These are phyloP conservation scores for Poeciliopsis gracilis DNA, from an alignment of 2,797 vertebrate species.

Conservation along the genomic window DNA sequence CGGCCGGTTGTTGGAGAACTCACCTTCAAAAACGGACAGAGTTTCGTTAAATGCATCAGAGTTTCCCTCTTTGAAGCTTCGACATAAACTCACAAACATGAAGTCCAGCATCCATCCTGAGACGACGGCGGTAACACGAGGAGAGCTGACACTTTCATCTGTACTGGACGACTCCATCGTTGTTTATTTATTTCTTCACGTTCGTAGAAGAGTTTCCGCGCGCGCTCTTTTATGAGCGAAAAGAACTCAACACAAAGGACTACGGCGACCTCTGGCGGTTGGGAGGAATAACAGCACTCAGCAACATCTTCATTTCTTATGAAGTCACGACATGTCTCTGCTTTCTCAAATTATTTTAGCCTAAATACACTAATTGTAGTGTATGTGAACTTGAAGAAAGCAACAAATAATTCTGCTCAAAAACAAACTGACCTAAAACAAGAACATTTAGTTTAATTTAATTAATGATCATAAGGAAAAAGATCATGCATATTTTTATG, in stretches of 20 bases:
- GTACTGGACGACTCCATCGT: slow-evolving; percentile 17
- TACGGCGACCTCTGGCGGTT: slow-evolving; percentile 34
- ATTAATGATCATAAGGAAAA: background rate
- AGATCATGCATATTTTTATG: background rate
- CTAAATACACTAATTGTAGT: background rate
- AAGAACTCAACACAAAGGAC: accelerated
- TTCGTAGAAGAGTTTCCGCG: slow-evolving; percentile 34
- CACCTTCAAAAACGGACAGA: slow-evolving; percentile 67
- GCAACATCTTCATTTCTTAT: background rate
- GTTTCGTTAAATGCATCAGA: slow-evolving; percentile 58
- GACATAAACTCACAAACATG: slow-evolving; percentile 70
- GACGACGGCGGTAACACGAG: slow-evolving; percentile 43
- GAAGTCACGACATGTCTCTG: background rate
- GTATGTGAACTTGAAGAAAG: background rate
- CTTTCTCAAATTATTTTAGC: background rate
- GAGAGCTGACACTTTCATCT: slow-evolving; percentile 19
- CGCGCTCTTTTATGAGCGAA: background rate
- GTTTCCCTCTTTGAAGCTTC: slow-evolving; percentile 63
- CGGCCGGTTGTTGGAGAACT: slow-evolving; percentile 10
- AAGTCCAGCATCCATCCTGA: slow-evolving; percentile 78
- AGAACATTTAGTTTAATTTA: background rate
- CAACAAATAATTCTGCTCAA: background rate
- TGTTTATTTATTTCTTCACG: background rate
- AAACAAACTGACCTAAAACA: background rate
- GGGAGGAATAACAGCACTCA: slow-evolving; percentile 14